A percentile compares a stretch with the other conserved stretches of the same genome.
Conservation (phyloP, 2,797 vertebrate species). For the Agapornis canus region DNA sequence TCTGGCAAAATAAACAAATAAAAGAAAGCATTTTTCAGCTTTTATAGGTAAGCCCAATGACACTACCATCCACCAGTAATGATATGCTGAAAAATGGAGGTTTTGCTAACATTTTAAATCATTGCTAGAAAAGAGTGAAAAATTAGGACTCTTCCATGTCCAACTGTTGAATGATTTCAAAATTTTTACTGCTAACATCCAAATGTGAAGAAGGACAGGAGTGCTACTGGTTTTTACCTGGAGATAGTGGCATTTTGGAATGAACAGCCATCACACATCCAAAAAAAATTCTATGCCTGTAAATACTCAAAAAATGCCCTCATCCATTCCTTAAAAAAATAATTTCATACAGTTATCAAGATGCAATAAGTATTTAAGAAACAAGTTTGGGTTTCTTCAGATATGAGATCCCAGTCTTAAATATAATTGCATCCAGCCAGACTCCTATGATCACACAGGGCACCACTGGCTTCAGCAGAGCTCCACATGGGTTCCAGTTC, state of each 20-base stretch:
- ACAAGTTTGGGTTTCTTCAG: not conserved
- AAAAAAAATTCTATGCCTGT: not conserved
- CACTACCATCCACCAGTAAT: not conserved
- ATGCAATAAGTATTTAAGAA: not conserved
- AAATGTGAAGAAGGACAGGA: not conserved
- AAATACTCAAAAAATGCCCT: not conserved
- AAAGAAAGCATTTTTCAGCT: not conserved
- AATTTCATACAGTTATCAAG: not conserved
- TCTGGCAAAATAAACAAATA: not conserved
- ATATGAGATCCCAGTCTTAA: not conserved
- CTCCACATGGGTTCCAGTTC: not conserved
- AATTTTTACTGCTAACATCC: not conserved
- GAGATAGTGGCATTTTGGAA: not conserved
- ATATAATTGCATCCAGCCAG: not conserved
- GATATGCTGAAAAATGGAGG: not conserved
- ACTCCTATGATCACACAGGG: not conserved
- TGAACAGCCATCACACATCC: not conserved
- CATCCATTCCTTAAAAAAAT: not conserved
- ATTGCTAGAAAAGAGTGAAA: not conserved
- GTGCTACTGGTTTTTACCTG: not conserved
- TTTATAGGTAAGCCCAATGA: not conserved
- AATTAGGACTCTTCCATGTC: not conserved
- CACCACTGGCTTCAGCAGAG: slow-evolving; percentile 27
- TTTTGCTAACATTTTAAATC: not conserved
- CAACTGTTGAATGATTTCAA: not conserved